phyloP scores from a whole-genome alignment of 2,888 invertebrate species.

The Axea sp. region DNA sequence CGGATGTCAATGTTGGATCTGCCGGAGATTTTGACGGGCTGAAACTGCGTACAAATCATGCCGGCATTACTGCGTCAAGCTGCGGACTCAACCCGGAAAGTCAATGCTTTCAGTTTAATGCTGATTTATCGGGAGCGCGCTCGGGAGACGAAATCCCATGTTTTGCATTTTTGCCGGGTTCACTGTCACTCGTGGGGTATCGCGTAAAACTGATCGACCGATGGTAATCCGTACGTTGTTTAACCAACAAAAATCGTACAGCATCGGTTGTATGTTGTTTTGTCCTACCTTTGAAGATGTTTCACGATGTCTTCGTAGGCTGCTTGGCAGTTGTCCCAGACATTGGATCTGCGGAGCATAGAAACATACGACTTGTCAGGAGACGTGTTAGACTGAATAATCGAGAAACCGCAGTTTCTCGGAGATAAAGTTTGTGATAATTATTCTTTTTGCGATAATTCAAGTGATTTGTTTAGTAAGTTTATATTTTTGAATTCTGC shows the following conservation, averaged over 20 bases:
- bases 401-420: conserved; percentile 38
- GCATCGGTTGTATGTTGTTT: conserved; percentile 2
- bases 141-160: conserved; percentile 38
- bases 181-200: conserved; percentile 25
- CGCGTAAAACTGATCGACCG: conserved; percentile 50
- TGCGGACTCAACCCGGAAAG: conserved; percentile 77
- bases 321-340: conserved; percentile 97
- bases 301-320: conserved; percentile 97
- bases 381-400: conserved; percentile 29
- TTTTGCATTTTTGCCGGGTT: conserved; percentile 57
- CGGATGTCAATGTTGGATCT: conserved; percentile 62
- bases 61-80: conserved; percentile 78
- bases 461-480: background rate
- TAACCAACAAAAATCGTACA: conserved; percentile 37
- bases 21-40: conserved; percentile 63
- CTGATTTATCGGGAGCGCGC: conserved; percentile 77
- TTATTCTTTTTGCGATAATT: background rate
- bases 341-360: conserved; percentile 78
- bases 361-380: conserved; percentile 62
- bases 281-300: conserved; percentile 93
- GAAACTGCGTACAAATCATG: conserved; percentile 77
- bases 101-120: conserved; percentile 74
- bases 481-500: no score
- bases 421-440: background rate
- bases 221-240: conserved; percentile 2